A percentile compares a stretch with the other conserved stretches of the same genome.
Conservation (phyloP, 2,113 vertebrate species). For the Gadus chalcogrammus region DNA sequence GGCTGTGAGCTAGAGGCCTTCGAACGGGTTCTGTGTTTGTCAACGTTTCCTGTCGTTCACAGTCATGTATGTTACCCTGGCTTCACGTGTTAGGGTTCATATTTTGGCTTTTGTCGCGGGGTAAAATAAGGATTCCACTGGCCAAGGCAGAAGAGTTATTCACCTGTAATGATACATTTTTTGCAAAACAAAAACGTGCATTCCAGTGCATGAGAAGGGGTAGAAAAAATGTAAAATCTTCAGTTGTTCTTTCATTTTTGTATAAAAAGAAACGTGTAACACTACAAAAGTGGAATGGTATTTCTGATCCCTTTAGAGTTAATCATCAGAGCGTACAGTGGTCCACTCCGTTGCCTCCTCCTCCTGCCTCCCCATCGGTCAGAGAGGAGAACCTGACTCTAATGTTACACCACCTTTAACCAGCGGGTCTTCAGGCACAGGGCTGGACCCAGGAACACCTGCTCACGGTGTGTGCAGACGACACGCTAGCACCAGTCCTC, state of each 20-base stretch:
- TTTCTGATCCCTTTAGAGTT: slow-evolving; percentile 44
- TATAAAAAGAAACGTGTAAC: slow-evolving; percentile 49
- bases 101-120: slow-evolving; percentile 57
- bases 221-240: slow-evolving; percentile 42
- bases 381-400: slow-evolving; percentile 24
- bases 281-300: slow-evolving; percentile 53
- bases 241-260: slow-evolving; percentile 21
- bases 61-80: not conserved
- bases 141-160: slow-evolving; percentile 55
- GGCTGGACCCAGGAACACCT: slow-evolving; percentile 32
- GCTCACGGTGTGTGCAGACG: not conserved
- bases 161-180: slow-evolving; percentile 34
- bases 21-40: slow-evolving; percentile 7
- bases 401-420: slow-evolving; percentile 23
- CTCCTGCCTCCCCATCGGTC: slow-evolving; percentile 10
- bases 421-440: slow-evolving; percentile 6
- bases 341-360: slow-evolving; percentile 45
- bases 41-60: slow-evolving; percentile 26
- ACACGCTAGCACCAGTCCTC: slow-evolving; percentile 93
- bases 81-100: slow-evolving; percentile 14
- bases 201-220: slow-evolving; percentile 62
- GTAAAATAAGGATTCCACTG: slow-evolving; percentile 42
- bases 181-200: slow-evolving; percentile 9
- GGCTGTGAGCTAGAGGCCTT: slow-evolving; percentile 20
- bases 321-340: slow-evolving; percentile 49